Percentiles rank a stretch among this genome's conserved stretches.
phyloP scores from a whole-genome alignment of 1,140 invertebrate species.

The Drosophila lowei region DNA sequence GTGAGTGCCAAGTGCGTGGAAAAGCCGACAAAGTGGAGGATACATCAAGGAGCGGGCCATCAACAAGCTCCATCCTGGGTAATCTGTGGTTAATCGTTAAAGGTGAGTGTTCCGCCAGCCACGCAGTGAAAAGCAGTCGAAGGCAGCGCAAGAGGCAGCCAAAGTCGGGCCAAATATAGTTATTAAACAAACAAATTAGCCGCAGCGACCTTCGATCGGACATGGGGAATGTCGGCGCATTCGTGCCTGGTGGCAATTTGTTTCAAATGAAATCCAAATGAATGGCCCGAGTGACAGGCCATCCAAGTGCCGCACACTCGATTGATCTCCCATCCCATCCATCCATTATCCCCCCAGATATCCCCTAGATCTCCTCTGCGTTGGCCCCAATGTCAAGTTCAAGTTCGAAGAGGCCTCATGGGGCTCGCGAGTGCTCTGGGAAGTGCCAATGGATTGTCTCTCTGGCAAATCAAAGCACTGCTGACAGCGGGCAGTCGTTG shows the following conservation, averaged over 20 bases:
- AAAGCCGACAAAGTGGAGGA: background rate
- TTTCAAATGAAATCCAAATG: background rate
- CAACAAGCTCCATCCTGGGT: conserved; percentile 75
- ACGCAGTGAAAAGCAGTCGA: conserved; percentile 5
- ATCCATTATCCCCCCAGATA: conserved; percentile 5
- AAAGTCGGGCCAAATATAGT: conserved; percentile 45
- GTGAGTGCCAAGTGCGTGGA: conserved; percentile 1
- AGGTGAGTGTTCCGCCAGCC: conserved; percentile 57
- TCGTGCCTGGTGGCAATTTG: conserved; percentile 27
- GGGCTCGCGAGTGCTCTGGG: background rate
- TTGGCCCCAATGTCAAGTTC: conserved; percentile 60
- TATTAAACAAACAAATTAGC: conserved; percentile 69
- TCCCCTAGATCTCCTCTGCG: background rate
- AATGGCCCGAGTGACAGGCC: conserved; percentile 28
- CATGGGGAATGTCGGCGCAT: background rate
- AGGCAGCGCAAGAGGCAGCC: conserved; percentile 11
- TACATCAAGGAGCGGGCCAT: conserved; percentile 32
- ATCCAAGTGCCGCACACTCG: background rate
- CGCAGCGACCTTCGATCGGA: conserved; percentile 21
- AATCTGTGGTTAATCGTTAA: conserved; percentile 77
- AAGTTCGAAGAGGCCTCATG: conserved; percentile 31
- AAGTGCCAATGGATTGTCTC: conserved; percentile 40
- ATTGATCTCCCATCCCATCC: background rate
- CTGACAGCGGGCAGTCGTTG: conserved; percentile 33
- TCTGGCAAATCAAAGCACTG: conserved; percentile 32